A percentile compares a stretch with the other conserved stretches of the same genome.
Conservation (phyloP, 2,888 invertebrate genomes). For the Cantharis rufa region DNA sequence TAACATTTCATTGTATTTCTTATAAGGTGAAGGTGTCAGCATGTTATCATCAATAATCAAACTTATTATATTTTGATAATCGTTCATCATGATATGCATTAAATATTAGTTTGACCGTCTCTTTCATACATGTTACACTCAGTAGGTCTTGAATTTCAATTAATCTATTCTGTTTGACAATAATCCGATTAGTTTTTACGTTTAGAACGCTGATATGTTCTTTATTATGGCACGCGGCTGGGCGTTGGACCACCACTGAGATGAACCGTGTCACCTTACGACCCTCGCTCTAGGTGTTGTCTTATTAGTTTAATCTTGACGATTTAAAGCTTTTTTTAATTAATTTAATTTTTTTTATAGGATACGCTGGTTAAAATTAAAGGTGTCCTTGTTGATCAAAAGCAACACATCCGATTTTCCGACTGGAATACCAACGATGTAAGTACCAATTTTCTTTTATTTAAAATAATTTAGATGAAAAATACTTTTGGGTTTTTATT, state of each 20-base stretch:
- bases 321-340: background rate
- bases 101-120: conserved; percentile 8
- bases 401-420: conserved; percentile 90
- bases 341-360: conserved; percentile 57
- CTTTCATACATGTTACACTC: conserved; percentile 3
- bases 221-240: conserved; percentile 35
- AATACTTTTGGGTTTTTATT: no score
- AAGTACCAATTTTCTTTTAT: conserved; percentile 51
- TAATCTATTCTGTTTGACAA: conserved; percentile 27
- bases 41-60: conserved; percentile 21
- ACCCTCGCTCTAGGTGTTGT: conserved; percentile 42
- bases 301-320: conserved; percentile 39
- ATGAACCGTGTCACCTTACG: conserved; percentile 34
- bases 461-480: no score
- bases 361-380: conserved; percentile 87
- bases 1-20: conserved; percentile 16
- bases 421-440: conserved; percentile 94
- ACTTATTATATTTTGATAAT: conserved; percentile 12
- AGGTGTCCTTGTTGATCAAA: conserved; percentile 80
- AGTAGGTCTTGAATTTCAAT: conserved; percentile 26
- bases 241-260: conserved; percentile 45
- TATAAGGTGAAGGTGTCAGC: conserved; percentile 32
- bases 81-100: conserved; percentile 13
- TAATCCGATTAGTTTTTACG: conserved; percentile 34
- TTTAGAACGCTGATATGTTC: conserved; percentile 18